Percentiles rank a stretch among this genome's conserved stretches.
phyloP scores from a whole-genome alignment of 2,797 vertebrate species.

The Lepilemur septentrionalis region DNA sequence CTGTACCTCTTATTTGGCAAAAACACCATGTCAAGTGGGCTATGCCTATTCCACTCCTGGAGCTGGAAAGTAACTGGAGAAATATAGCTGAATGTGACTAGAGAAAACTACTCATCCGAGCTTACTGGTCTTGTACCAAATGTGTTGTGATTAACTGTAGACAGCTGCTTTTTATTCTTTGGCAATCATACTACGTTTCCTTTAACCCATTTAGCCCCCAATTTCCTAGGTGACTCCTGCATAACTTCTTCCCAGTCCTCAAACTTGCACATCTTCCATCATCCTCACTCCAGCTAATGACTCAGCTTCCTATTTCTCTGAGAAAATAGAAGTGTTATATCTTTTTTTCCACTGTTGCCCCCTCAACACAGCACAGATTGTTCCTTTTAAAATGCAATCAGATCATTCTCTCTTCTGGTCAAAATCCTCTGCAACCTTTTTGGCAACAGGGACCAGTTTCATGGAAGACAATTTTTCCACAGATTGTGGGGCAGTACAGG shows the following conservation, averaged over 20 bases:
- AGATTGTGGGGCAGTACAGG: too few relatives aligned
- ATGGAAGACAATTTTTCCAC: too few relatives aligned
- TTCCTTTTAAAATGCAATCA: background rate
- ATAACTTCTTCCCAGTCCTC: background rate
- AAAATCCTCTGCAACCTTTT: background rate
- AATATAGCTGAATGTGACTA: background rate
- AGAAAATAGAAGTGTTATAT: background rate
- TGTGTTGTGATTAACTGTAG: background rate
- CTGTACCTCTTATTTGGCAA: background rate
- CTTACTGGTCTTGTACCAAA: background rate
- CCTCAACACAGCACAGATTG: background rate
- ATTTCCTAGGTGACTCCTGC: background rate
- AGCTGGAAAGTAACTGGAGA: background rate
- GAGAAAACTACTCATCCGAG: background rate
- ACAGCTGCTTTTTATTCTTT: background rate
- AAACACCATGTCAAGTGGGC: background rate
- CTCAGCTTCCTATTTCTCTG: background rate
- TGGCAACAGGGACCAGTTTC: too few relatives aligned
- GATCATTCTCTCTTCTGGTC: background rate
- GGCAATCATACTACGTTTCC: background rate
- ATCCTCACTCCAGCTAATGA: background rate
- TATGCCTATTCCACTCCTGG: background rate
- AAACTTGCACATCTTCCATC: background rate
- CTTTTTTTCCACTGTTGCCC: background rate
- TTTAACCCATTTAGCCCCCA: background rate